Evolutionary conservation across 2,113 vertebrate genomes (phyloP).

Genomic region (Atractosteus spatula): DNA sequence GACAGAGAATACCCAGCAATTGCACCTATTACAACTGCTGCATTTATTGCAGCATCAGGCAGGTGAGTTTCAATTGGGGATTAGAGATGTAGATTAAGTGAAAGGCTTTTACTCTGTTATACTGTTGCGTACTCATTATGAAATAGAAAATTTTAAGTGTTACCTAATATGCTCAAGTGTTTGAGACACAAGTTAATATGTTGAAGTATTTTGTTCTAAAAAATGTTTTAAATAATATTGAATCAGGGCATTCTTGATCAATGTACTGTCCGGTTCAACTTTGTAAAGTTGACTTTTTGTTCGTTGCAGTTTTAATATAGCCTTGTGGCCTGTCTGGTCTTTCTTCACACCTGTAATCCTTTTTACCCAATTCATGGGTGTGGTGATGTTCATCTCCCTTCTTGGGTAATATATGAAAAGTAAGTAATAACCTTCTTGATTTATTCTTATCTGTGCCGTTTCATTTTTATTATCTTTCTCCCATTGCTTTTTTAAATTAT

Average conservation of each 20-base stretch:
- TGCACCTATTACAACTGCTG: conserved; percentile 80
- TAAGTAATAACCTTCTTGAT: conserved; percentile 38
- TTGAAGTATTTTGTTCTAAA: no score
- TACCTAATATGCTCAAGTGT: no score
- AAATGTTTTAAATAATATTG: no score
- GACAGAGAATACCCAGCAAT: conserved; percentile 81
- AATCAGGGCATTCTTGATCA: no score
- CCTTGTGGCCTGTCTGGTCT: conserved; percentile 89
- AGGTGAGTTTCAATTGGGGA: conserved; percentile 67
- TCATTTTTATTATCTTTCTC: conserved; percentile 18
- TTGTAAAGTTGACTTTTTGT: neutral
- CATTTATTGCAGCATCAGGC: conserved; percentile 85
- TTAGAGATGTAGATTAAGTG: no score
- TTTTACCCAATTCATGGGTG: conserved; percentile 94
- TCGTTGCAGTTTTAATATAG: conserved; percentile 81
- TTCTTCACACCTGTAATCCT: conserved; percentile 88
- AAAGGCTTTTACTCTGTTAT: no score
- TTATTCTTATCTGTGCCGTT: neutral
- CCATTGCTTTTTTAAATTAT: neutral
- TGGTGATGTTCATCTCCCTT: conserved; percentile 89
- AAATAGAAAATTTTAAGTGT: no score
- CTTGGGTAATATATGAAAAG: conserved; percentile 73
- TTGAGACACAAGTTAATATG: no score
- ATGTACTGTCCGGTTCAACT: no score
- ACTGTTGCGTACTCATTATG: no score